phyloP scores from a whole-genome alignment of 2,113 vertebrate genomes.

The Arizona elegans region DNA sequence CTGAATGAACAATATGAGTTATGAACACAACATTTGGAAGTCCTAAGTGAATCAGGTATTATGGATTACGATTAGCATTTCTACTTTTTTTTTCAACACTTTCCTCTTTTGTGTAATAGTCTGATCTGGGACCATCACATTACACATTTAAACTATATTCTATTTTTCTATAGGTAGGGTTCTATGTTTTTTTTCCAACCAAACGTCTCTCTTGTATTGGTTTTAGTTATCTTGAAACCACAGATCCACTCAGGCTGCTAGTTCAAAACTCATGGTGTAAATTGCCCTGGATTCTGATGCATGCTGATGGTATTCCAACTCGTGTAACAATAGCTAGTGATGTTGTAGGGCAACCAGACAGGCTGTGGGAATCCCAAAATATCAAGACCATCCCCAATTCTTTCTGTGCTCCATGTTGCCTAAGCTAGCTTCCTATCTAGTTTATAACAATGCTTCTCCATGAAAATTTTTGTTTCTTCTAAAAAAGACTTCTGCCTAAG shows the following conservation, averaged over 20 bases:
- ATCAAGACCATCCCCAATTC: background rate
- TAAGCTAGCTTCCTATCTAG: background rate
- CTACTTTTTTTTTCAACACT: background rate
- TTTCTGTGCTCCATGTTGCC: background rate
- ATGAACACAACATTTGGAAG: background rate
- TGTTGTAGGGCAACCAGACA: background rate
- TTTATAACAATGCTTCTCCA: background rate
- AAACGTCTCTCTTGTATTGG: background rate
- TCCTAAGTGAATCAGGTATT: background rate
- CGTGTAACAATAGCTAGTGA: background rate
- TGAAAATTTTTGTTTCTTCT: background rate
- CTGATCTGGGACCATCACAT: background rate
- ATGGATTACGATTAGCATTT: background rate
- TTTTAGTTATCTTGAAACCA: background rate
- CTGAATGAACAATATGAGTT: background rate
- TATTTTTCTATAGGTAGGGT: background rate
- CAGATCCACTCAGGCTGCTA: background rate
- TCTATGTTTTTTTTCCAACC: background rate
- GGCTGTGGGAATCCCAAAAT: background rate
- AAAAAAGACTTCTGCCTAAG: background rate
- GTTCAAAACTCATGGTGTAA: background rate
- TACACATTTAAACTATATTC: background rate
- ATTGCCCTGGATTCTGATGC: background rate
- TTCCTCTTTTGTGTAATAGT: background rate
- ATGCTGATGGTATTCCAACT: background rate